phyloP scores from a whole-genome alignment of 2,797 vertebrate species.

The Syngnathus acus region DNA sequence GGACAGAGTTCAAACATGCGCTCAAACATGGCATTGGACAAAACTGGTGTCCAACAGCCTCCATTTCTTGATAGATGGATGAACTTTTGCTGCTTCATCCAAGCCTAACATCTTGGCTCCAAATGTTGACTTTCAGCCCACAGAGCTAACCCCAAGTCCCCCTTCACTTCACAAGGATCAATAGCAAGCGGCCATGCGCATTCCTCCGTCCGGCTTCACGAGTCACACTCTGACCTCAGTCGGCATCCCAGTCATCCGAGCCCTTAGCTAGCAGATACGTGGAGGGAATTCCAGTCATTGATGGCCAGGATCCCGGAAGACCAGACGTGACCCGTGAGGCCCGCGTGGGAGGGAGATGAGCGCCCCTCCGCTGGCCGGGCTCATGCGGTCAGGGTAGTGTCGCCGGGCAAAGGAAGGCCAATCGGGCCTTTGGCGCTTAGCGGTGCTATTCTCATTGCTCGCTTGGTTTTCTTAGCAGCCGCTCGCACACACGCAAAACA shows the following conservation, averaged over 20 bases:
- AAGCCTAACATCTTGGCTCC: neutral
- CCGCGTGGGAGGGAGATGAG: slow-evolving; percentile 20
- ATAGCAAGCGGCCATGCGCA: slow-evolving; percentile 46
- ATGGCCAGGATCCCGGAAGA: slow-evolving; percentile 52
- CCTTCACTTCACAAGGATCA: slow-evolving; percentile 59
- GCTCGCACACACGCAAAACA: no score
- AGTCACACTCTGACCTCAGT: slow-evolving; percentile 44
- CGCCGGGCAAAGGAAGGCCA: slow-evolving; percentile 26
- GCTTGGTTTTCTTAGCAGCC: no score
- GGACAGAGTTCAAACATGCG: no score
- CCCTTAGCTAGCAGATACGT: slow-evolving; percentile 55
- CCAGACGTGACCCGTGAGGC: slow-evolving; percentile 57
- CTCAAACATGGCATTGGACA: no score
- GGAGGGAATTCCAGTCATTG: slow-evolving; percentile 61
- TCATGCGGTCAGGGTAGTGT: slow-evolving; percentile 18
- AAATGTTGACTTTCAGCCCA: slow-evolving; percentile 11
- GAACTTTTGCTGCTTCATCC: neutral
- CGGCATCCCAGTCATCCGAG: slow-evolving; percentile 61
- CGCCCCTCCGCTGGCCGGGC: slow-evolving; percentile 9
- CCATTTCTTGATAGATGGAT: no score
- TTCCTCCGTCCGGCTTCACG: slow-evolving; percentile 49
- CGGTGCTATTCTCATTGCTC: no score
- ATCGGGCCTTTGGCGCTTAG: slow-evolving; percentile 7
- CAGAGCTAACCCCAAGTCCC: neutral
- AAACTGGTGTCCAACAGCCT: no score